Evolutionary conservation across 2,797 vertebrate genomes (phyloP).

Genomic region (Huso huso): DNA sequence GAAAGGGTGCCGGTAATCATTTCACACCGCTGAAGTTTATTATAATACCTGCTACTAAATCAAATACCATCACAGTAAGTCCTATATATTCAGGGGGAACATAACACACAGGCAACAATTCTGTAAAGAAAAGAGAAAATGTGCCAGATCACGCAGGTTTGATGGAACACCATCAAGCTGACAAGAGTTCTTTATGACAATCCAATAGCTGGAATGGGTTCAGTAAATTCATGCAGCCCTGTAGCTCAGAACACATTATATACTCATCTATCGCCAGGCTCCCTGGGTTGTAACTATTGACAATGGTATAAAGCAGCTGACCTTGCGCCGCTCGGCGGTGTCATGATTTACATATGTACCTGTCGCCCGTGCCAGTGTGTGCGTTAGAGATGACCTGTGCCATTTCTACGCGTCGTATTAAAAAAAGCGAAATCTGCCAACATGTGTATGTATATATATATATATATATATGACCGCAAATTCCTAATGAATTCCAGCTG

Average conservation of each 20-base stretch:
- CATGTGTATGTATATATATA: too few relatives aligned
- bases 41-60: not conserved
- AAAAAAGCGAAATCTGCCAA: conserved; percentile 31
- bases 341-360: conserved; percentile 30
- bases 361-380: too few relatives aligned
- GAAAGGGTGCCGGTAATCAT: not conserved
- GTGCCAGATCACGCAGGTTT: conserved; percentile 21
- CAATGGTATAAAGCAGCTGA: conserved; percentile 19
- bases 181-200: conserved; percentile 30
- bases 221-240: conserved; percentile 20
- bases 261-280: conserved; percentile 17
- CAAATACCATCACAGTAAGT: not conserved
- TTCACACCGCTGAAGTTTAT: not conserved
- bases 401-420: conserved; percentile 25
- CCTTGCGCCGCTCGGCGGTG: conserved; percentile 4
- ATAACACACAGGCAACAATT: not conserved
- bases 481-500: too few relatives aligned
- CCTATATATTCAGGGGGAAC: not conserved
- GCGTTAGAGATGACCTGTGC: conserved; percentile 26
- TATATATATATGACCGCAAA: too few relatives aligned
- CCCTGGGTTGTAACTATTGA: conserved; percentile 18
- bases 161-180: conserved; percentile 22
- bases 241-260: conserved; percentile 17
- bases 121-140: not conserved
- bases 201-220: conserved; percentile 25